phyloP scores from a whole-genome alignment of 2,888 invertebrate species.

The Cepaea hortensis region DNA sequence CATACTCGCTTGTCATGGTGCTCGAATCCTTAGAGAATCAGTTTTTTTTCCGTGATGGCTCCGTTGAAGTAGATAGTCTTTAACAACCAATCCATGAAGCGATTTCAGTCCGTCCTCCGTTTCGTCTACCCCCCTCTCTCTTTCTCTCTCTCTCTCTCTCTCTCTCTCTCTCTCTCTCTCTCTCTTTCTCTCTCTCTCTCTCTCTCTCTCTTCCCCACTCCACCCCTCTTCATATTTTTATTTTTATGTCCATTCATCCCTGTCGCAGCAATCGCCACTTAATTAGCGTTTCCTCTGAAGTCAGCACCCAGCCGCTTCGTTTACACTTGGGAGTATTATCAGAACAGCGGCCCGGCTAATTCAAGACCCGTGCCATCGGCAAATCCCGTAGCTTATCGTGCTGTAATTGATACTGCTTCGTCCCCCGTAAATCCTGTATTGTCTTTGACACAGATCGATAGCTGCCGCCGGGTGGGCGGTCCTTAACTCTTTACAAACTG shows the following conservation, averaged over 20 bases:
- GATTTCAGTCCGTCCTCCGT: background rate
- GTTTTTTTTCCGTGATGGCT: too few species aligned
- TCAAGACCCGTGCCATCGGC: constrained; percentile 17
- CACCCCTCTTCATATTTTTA: background rate
- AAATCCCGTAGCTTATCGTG: constrained; percentile 15
- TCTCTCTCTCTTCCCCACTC: background rate
- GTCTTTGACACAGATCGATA: constrained; percentile 11
- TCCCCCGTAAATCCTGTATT: background rate
- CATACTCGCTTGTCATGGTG: too few species aligned
- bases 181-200: background rate
- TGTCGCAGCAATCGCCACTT: background rate
- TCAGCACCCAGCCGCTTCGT: background rate
- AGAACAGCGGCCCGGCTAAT: background rate
- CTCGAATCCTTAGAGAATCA: too few species aligned
- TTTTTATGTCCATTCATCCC: background rate
- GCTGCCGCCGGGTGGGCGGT: background rate
- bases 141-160: background rate
- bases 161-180: background rate
- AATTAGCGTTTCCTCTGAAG: constrained; percentile 1
- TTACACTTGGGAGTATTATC: background rate
- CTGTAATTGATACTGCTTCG: constrained; percentile 18
- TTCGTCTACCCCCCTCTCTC: background rate
- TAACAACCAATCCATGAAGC: too few species aligned
- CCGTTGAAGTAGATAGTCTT: too few species aligned
- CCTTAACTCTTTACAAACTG: constrained; percentile 5